Evolutionary conservation across 2,888 invertebrate species (phyloP).

Genomic region (Sinelater perroti): DNA sequence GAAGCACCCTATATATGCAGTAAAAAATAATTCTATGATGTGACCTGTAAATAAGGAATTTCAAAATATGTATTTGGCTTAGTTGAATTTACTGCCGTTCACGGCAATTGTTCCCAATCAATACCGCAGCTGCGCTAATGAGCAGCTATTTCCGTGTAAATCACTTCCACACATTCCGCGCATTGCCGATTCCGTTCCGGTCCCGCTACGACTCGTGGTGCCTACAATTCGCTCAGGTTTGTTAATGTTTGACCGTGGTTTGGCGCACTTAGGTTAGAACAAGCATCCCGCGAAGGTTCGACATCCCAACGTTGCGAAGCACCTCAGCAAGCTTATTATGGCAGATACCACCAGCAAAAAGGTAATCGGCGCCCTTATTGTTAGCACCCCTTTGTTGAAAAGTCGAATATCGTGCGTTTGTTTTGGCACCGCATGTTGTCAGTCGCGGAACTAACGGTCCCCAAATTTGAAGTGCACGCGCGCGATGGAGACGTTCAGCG

Average conservation of each 20-base stretch:
- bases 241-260: conserved; percentile 14
- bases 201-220: background rate
- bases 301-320: no score
- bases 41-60: no score
- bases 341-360: conserved; percentile 32
- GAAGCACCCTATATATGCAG: no score
- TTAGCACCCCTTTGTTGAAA: background rate
- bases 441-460: background rate
- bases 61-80: no score
- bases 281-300: no score
- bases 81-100: no score
- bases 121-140: background rate
- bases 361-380: conserved; percentile 17
- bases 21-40: no score
- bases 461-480: no score
- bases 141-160: background rate
- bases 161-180: no score
- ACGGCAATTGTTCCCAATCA: no score
- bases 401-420: background rate
- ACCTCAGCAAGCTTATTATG: conserved; percentile 21
- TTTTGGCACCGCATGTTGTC: conserved; percentile 10
- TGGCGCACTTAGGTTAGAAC: conserved; percentile 18
- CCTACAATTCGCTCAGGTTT: background rate
- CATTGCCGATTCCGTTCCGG: background rate
- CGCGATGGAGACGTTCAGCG: no score